phyloP scores from a whole-genome alignment of 2,113 vertebrate species.

The Lontra canadensis region DNA sequence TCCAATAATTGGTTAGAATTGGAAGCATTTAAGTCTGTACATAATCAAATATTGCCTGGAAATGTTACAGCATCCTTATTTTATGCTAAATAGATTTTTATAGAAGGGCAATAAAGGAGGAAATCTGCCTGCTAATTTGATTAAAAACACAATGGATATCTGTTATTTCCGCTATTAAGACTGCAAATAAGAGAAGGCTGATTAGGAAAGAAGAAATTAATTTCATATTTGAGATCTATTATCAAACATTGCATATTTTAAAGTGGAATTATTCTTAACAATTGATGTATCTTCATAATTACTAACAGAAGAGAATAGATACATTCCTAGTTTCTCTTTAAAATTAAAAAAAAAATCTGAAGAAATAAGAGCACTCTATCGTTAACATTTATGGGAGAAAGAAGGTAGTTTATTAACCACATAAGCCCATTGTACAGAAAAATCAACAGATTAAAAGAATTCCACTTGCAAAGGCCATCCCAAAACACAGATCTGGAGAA shows the following conservation, averaged over 20 bases:
- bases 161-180: conserved; percentile 46
- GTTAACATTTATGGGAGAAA: neutral
- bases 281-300: conserved; percentile 41
- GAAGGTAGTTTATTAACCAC: neutral
- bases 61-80: conserved; percentile 56
- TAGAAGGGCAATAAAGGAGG: conserved; percentile 48
- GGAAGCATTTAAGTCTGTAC: conserved; percentile 62
- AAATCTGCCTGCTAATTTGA: conserved; percentile 72
- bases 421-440: conserved; percentile 25
- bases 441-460: neutral
- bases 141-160: conserved; percentile 62
- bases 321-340: neutral
- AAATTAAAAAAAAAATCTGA: neutral
- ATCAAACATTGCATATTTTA: conserved; percentile 3
- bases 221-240: conserved; percentile 58
- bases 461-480: neutral
- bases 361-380: neutral
- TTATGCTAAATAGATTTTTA: conserved; percentile 74
- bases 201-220: conserved; percentile 54
- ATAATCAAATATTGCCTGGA: conserved; percentile 49
- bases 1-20: conserved; percentile 67
- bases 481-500: neutral
- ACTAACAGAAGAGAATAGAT: conserved; percentile 37
- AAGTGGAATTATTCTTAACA: conserved; percentile 33
- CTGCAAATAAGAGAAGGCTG: neutral